Evolutionary conservation across 2,113 vertebrate species (phyloP).

Genomic region (Callipepla squamata): DNA sequence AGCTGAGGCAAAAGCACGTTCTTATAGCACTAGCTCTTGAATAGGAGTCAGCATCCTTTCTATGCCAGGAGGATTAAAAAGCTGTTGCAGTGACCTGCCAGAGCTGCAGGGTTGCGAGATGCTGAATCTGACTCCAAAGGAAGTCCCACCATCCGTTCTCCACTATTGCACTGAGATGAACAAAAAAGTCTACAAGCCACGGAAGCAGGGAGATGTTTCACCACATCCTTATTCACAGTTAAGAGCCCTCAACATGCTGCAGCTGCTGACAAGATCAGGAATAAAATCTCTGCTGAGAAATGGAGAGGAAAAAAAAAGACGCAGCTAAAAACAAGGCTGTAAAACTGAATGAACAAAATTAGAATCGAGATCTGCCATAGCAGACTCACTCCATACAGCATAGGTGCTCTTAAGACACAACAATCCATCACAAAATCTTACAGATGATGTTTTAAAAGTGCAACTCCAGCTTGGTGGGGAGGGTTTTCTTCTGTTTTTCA

Average conservation of each 20-base stretch:
- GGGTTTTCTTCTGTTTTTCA: not conserved
- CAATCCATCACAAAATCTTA: rapidly evolving
- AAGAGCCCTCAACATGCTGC: not conserved
- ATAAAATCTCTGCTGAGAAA: not conserved
- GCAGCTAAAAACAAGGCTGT: not conserved
- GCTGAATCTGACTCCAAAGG: not conserved
- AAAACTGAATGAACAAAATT: not conserved
- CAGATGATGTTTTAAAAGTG: rapidly evolving
- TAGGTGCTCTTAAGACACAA: not conserved
- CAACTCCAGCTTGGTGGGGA: not conserved
- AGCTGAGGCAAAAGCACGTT: not conserved
- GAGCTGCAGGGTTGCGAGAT: not conserved
- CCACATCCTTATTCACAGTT: not conserved
- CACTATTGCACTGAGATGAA: not conserved
- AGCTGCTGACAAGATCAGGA: not conserved
- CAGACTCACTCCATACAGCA: not conserved
- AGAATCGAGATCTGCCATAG: not conserved
- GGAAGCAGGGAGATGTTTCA: not conserved
- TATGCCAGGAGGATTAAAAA: not conserved
- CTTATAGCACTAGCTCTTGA: not conserved
- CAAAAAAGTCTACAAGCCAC: not conserved
- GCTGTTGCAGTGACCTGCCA: not conserved
- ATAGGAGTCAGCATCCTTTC: not conserved
- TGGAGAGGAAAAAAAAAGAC: not conserved
- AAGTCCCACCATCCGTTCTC: not conserved